These are phyloP conservation scores for Trichopria drosophilae DNA, from an alignment of 2,888 invertebrate genomes.

Conservation along the genomic window DNA sequence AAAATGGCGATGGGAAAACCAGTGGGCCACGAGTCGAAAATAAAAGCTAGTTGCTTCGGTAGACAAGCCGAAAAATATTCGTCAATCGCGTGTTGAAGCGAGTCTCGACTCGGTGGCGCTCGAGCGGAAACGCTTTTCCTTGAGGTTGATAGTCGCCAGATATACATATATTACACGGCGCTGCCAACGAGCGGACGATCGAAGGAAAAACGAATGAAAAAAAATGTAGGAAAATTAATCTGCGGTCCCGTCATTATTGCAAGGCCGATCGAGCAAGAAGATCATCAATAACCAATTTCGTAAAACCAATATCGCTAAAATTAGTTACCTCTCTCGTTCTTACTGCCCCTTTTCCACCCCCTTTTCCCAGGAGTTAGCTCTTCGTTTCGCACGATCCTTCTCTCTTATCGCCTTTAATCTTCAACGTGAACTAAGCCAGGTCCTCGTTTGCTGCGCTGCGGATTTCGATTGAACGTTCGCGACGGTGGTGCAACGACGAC, in stretches of 20 bases:
- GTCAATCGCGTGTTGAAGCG: slow-evolving; percentile 42
- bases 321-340: slow-evolving; percentile 46
- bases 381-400: background rate
- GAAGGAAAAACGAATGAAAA: slow-evolving; percentile 5
- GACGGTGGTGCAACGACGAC: background rate
- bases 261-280: slow-evolving; percentile 42
- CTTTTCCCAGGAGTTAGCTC: background rate
- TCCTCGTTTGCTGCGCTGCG: no score
- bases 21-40: slow-evolving; percentile 18
- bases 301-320: slow-evolving; percentile 55
- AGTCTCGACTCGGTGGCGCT: no score
- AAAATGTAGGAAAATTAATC: no score
- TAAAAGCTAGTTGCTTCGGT: slow-evolving; percentile 7
- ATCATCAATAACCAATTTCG: slow-evolving; percentile 56
- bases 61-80: slow-evolving; percentile 45
- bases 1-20: slow-evolving; percentile 4
- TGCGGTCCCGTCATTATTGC: slow-evolving; percentile 33
- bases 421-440: slow-evolving; percentile 8
- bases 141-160: slow-evolving; percentile 22
- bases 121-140: slow-evolving; percentile 13
- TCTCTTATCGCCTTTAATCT: slow-evolving; percentile 21
- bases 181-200: background rate
- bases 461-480: slow-evolving; percentile 16
- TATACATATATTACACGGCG: slow-evolving; percentile 7
- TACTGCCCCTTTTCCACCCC: slow-evolving; percentile 21